These are phyloP conservation scores for Drosophila navojoa DNA, from an alignment of 1,140 invertebrate species.

Conservation along the genomic window DNA sequence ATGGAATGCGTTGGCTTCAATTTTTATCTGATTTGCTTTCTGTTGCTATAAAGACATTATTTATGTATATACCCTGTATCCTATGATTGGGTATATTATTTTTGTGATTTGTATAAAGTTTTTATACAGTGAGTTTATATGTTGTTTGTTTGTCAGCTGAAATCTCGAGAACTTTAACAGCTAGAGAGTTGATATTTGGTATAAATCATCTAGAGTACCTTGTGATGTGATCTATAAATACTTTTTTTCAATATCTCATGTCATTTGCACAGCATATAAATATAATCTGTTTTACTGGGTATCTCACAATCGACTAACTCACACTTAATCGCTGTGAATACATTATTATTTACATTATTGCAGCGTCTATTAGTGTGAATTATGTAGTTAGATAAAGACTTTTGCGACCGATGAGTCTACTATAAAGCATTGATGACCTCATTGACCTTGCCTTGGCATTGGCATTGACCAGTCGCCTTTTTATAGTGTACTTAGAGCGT, in stretches of 20 bases:
- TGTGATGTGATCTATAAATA: no score
- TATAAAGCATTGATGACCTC: conserved; percentile 59
- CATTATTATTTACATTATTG: conserved; percentile 33
- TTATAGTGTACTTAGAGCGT: conserved; percentile 38
- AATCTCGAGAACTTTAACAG: no score
- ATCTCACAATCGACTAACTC: neutral
- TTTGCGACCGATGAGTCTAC: conserved; percentile 30
- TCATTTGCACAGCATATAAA: no score
- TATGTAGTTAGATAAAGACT: conserved; percentile 41
- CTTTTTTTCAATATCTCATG: no score
- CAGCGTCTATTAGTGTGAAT: conserved; percentile 28
- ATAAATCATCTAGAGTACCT: no score
- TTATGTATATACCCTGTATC: no score
- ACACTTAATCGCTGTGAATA: conserved; percentile 18
- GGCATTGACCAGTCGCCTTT: conserved; percentile 50
- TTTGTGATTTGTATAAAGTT: no score
- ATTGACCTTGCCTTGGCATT: conserved; percentile 66
- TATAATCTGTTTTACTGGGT: no score
- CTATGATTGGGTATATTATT: no score
- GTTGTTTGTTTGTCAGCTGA: no score
- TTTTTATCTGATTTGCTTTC: conserved; percentile 59
- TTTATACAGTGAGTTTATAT: no score
- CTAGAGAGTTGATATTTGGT: no score
- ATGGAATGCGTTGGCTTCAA: conserved; percentile 27
- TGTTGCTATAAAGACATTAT: neutral